Evolutionary conservation across 2,888 invertebrate species (phyloP).

Genomic region (Ophion obscuratus): DNA sequence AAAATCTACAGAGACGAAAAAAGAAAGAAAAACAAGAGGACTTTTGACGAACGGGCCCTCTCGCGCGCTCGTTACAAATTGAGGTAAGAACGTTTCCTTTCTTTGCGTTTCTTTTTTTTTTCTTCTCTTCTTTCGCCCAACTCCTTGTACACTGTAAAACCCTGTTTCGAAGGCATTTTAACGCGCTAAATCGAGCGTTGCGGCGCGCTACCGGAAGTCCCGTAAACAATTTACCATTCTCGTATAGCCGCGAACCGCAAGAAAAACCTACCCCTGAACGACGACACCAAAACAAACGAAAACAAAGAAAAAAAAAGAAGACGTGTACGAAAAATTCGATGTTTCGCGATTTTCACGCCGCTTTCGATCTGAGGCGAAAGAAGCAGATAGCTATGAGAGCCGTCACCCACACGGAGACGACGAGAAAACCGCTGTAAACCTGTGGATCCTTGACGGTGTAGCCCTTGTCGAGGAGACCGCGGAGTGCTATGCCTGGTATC

Average conservation of each 20-base stretch:
- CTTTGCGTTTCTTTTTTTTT: background rate
- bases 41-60: constrained; percentile 28
- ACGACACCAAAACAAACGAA: constrained; percentile 26
- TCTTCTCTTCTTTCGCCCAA: background rate
- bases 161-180: constrained; percentile 59
- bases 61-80: constrained; percentile 28
- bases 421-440: constrained; percentile 91
- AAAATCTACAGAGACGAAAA: constrained; percentile 28
- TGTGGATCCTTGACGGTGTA: constrained; percentile 88
- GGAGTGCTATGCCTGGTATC: constrained; percentile 90
- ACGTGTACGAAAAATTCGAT: background rate
- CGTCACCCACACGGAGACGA: constrained; percentile 88
- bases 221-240: background rate
- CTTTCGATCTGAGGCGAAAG: constrained; percentile 84
- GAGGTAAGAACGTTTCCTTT: constrained; percentile 56
- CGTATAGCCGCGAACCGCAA: constrained; percentile 6
- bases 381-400: constrained; percentile 86
- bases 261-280: background rate
- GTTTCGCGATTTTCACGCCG: constrained; percentile 27
- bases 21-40: constrained; percentile 14
- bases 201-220: background rate
- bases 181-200: constrained; percentile 12
- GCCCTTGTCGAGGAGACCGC: constrained; percentile 92
- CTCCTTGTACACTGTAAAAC: constrained; percentile 61
- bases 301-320: background rate